Conservation (phyloP, 2,797 vertebrate species). For the Microhierax caerulescens region DNA sequence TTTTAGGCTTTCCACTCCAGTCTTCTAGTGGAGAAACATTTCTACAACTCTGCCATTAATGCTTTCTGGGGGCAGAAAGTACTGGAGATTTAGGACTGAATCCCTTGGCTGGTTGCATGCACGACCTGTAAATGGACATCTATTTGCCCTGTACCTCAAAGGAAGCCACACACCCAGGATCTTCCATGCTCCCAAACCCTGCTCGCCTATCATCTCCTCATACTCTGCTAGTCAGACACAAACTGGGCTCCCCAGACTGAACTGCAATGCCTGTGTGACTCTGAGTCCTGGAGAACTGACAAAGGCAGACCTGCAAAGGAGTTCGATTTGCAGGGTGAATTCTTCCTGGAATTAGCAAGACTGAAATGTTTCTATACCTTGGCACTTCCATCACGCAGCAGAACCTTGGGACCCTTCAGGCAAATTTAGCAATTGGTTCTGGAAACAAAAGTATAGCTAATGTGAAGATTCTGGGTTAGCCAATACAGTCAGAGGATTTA, state of each 20-base stretch:
- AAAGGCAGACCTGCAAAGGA: neutral
- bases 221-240: neutral
- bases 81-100: neutral
- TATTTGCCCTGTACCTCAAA: neutral
- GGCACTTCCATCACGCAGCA: neutral
- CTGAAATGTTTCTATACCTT: neutral
- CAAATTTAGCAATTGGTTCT: neutral
- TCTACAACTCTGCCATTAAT: neutral
- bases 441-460: neutral
- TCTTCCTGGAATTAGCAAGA: neutral
- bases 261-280: no score
- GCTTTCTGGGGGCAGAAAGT: neutral
- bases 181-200: neutral
- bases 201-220: rapidly evolving
- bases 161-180: neutral
- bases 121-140: rapidly evolving
- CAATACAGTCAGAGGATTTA: neutral
- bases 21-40: neutral
- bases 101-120: neutral
- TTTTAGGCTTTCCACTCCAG: neutral
- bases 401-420: neutral
- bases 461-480: neutral
- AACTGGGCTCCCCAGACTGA: neutral
- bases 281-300: neutral
- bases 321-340: neutral